phyloP scores from a whole-genome alignment of 1,140 invertebrate species.

The Carposina sasakii region DNA sequence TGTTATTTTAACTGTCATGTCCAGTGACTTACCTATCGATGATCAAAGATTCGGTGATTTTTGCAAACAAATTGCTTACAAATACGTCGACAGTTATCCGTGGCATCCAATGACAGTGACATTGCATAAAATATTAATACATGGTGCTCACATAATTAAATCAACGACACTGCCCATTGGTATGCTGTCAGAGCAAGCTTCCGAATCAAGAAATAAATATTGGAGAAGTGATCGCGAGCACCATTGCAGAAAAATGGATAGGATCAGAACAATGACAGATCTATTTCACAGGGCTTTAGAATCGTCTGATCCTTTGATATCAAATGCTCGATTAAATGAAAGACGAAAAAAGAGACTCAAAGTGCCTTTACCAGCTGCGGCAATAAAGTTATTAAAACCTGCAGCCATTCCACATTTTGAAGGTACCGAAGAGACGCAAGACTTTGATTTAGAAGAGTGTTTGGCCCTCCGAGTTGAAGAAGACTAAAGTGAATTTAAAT shows the following conservation, averaged over 20 bases:
- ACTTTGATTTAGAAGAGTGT: no score
- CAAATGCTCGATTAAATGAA: not conserved
- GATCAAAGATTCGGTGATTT: slow-evolving; percentile 1
- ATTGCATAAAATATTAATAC: slow-evolving; percentile 40
- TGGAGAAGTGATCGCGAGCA: slow-evolving; percentile 25
- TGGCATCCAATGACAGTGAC: slow-evolving; percentile 10
- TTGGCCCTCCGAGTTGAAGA: no score
- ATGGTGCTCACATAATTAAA: slow-evolving; percentile 28
- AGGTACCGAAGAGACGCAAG: no score
- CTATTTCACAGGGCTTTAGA: slow-evolving; percentile 3
- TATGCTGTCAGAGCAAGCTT: slow-evolving; percentile 40
- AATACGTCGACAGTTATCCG: not conserved
- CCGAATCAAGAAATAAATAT: slow-evolving; percentile 42
- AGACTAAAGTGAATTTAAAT: no score
- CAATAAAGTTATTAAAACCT: not conserved
- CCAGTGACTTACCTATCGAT: not conserved
- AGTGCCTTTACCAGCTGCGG: not conserved
- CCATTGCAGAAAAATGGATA: slow-evolving; percentile 15
- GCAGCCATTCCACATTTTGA: no score
- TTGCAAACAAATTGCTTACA: slow-evolving; percentile 1
- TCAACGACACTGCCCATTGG: slow-evolving; percentile 36
- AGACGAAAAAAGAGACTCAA: not conserved
- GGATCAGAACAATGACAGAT: slow-evolving; percentile 3
- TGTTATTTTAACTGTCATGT: not conserved
- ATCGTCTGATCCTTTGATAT: slow-evolving; percentile 6